A percentile compares a stretch with the other conserved stretches of the same genome.
Evolutionary conservation across 2,888 invertebrate species (phyloP).

Genomic region (Labia minor): DNA sequence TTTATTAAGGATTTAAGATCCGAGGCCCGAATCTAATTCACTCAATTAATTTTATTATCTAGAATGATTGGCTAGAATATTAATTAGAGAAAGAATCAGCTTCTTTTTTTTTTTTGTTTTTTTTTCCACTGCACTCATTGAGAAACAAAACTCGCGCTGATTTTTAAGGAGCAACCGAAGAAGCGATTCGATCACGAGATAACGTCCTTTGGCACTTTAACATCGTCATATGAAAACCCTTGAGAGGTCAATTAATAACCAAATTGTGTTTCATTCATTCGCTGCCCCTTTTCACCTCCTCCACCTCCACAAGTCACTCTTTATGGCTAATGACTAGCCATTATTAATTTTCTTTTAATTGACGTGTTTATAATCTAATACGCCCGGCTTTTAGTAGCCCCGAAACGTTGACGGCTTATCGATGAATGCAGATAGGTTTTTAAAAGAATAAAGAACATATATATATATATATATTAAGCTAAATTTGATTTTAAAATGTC

Average conservation of each 20-base stretch:
- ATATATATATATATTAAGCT: too few relatives aligned
- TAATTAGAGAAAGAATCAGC: background rate
- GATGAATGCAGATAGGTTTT: background rate
- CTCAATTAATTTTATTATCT: too few relatives aligned
- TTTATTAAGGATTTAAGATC: background rate
- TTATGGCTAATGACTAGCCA: background rate
- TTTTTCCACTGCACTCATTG: too few relatives aligned
- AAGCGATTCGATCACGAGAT: background rate
- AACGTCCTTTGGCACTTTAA: background rate
- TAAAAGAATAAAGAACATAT: too few relatives aligned
- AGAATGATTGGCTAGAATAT: background rate
- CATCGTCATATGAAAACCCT: background rate
- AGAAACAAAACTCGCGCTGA: too few relatives aligned
- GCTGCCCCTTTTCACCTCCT: background rate
- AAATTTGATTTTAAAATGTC: too few relatives aligned
- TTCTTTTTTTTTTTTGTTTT: background rate
- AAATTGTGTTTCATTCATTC: background rate
- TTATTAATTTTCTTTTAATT: slow-evolving; percentile 8
- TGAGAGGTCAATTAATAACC: background rate
- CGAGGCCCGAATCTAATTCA: too few relatives aligned
- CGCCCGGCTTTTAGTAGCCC: background rate
- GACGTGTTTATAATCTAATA: slow-evolving; percentile 13
- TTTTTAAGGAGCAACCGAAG: background rate
- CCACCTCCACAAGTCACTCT: too few relatives aligned
- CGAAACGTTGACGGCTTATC: background rate